Conservation (phyloP, 1,140 invertebrate genomes). For the Danaus plexippus region DNA sequence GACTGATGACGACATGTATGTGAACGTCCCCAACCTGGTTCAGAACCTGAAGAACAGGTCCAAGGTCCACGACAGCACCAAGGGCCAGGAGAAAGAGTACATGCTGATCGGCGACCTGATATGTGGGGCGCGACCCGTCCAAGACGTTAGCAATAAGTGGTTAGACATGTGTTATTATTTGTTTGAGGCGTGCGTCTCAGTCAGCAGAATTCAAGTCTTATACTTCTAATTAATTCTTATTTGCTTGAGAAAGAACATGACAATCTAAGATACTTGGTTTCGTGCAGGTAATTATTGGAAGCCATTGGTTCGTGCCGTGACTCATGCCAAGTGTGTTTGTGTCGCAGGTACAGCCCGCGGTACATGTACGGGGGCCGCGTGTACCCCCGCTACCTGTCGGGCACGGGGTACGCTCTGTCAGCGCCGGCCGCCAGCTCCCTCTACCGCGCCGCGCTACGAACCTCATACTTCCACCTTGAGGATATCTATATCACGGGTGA, state of each 20-base stretch:
- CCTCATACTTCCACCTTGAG: slow-evolving; percentile 84
- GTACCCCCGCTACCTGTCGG: slow-evolving; percentile 89
- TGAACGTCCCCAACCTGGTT: slow-evolving; percentile 79
- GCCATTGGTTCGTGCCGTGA: too few species aligned
- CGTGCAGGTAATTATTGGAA: too few species aligned
- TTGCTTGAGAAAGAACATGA: too few species aligned
- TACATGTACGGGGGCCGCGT: slow-evolving; percentile 82
- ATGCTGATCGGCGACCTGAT: slow-evolving; percentile 82
- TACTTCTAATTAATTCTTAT: too few species aligned
- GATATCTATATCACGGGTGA: slow-evolving; percentile 90
- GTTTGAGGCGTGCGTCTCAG: too few species aligned
- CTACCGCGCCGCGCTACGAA: slow-evolving; percentile 78
- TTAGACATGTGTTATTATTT: slow-evolving; percentile 39
- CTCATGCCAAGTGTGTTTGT: not conserved
- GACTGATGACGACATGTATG: slow-evolving; percentile 88
- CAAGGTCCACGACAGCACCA: slow-evolving; percentile 29
- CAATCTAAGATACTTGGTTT: too few species aligned
- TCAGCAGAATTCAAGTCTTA: too few species aligned
- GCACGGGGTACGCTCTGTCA: slow-evolving; percentile 88
- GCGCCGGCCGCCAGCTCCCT: slow-evolving; percentile 77
- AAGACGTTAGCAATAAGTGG: slow-evolving; percentile 84
- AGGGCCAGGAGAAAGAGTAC: slow-evolving; percentile 38
- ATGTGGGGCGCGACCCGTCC: slow-evolving; percentile 80
- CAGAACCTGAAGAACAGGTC: slow-evolving; percentile 62
- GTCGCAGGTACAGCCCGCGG: slow-evolving; percentile 79